Evolutionary conservation across 2,888 invertebrate species (phyloP).

Genomic region (Hartigia nigra): DNA sequence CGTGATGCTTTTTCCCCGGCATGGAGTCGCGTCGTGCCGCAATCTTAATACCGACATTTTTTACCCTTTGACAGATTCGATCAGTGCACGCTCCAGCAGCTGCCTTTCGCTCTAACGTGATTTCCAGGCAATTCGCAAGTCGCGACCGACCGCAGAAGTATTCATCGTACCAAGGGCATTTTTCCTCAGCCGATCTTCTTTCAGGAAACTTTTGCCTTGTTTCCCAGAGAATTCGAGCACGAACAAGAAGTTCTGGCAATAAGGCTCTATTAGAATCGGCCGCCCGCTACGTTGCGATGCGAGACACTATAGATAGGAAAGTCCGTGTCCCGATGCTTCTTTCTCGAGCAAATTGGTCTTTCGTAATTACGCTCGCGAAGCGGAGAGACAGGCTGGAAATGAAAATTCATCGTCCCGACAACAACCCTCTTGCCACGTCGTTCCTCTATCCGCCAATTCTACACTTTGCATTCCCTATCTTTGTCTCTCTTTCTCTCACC

Average conservation of each 20-base stretch:
- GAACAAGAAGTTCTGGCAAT: not conserved
- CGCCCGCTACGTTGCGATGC: not conserved
- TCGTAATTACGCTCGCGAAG: slow-evolving; percentile 15
- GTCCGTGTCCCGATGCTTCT: slow-evolving; percentile 18
- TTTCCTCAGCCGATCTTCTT: not conserved
- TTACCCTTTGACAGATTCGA: slow-evolving; percentile 46
- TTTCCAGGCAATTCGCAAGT: not conserved
- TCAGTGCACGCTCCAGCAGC: slow-evolving; percentile 25
- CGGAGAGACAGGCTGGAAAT: slow-evolving; percentile 14
- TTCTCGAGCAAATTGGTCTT: slow-evolving; percentile 18
- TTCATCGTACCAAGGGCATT: not conserved
- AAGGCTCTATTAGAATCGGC: not conserved
- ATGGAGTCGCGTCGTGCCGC: slow-evolving; percentile 16
- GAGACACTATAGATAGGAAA: not conserved
- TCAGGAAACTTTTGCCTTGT: not conserved
- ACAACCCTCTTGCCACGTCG: not conserved
- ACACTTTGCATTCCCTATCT: not conserved
- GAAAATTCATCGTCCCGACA: slow-evolving; percentile 18
- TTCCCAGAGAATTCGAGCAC: not conserved
- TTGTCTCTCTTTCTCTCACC: slow-evolving; percentile 3
- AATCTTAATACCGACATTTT: slow-evolving; percentile 41
- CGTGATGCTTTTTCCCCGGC: slow-evolving; percentile 13
- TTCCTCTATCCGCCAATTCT: not conserved
- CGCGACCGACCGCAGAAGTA: not conserved
- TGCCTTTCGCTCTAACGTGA: not conserved